A percentile compares a stretch with the other conserved stretches of the same genome.
These are phyloP conservation scores for Excalfactoria chinensis DNA, from an alignment of 2,113 vertebrate species.

Conservation along the genomic window DNA sequence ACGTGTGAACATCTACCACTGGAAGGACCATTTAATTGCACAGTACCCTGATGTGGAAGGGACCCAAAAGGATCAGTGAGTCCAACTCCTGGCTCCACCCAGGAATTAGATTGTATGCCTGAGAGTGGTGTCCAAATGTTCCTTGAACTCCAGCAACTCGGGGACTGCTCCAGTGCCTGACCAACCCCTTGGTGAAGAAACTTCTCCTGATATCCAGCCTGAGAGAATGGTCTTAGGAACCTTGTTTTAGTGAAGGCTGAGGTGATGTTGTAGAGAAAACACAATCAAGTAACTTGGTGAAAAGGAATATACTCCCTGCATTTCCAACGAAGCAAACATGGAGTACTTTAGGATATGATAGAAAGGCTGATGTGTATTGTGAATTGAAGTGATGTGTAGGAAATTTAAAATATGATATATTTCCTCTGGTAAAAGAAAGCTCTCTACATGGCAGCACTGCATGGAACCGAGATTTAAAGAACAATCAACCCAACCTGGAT, in stretches of 20 bases:
- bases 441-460: background rate
- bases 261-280: background rate
- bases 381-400: background rate
- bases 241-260: background rate
- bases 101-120: too few species aligned
- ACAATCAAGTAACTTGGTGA: background rate
- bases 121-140: too few species aligned
- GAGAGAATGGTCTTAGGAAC: background rate
- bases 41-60: too few species aligned
- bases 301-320: background rate
- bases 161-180: too few species aligned
- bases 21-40: background rate
- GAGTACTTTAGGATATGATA: background rate
- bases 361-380: background rate
- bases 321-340: background rate
- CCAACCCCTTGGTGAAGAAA: too few species aligned
- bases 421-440: slow-evolving; percentile 6
- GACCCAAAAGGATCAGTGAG: too few species aligned
- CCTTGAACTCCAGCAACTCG: too few species aligned
- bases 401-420: background rate
- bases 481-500: slow-evolving; percentile 17
- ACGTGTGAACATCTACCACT: background rate
- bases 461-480: slow-evolving; percentile 26
- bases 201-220: too few species aligned
- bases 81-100: too few species aligned